A percentile compares a stretch with the other conserved stretches of the same genome.
These are phyloP conservation scores for Coryphaenoides rupestris DNA, from an alignment of 2,113 vertebrate species.

Conservation along the genomic window DNA sequence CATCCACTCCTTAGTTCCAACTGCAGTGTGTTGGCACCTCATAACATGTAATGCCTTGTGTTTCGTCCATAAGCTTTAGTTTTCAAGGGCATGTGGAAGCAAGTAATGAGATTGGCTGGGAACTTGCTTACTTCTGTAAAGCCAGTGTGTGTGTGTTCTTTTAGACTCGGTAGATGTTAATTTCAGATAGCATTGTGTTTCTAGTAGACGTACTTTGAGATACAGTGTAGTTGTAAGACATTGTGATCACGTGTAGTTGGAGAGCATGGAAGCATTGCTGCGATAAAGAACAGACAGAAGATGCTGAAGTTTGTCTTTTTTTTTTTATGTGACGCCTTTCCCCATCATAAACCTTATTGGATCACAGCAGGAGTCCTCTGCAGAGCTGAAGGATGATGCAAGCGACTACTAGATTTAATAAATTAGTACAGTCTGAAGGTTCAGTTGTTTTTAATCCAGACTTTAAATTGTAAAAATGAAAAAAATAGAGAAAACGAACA, in stretches of 20 bases:
- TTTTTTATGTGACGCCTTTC: neutral
- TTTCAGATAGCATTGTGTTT: no score
- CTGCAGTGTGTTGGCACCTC: neutral
- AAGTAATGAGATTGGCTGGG: no score
- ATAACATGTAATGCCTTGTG: slow-evolving; percentile 5
- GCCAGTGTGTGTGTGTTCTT: no score
- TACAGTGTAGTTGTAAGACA: no score
- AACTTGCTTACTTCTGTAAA: no score
- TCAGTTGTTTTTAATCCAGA: no score
- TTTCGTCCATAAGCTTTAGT: slow-evolving; percentile 3
- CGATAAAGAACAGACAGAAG: neutral
- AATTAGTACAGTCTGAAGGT: no score
- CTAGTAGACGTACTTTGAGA: no score
- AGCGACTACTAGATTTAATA: no score
- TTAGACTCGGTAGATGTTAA: no score
- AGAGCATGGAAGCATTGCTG: neutral
- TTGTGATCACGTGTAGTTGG: no score
- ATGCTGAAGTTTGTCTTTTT: neutral
- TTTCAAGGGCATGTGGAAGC: neutral
- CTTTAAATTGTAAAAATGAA: neutral
- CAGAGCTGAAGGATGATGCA: no score
- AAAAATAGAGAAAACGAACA: neutral
- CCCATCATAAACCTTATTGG: slow-evolving; percentile 16
- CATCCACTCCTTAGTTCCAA: slow-evolving; percentile 3
- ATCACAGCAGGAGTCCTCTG: neutral